Percentiles rank a stretch among this genome's conserved stretches.
These are phyloP conservation scores for Coracopsis vasa DNA, from an alignment of 2,113 vertebrate species.

Conservation along the genomic window DNA sequence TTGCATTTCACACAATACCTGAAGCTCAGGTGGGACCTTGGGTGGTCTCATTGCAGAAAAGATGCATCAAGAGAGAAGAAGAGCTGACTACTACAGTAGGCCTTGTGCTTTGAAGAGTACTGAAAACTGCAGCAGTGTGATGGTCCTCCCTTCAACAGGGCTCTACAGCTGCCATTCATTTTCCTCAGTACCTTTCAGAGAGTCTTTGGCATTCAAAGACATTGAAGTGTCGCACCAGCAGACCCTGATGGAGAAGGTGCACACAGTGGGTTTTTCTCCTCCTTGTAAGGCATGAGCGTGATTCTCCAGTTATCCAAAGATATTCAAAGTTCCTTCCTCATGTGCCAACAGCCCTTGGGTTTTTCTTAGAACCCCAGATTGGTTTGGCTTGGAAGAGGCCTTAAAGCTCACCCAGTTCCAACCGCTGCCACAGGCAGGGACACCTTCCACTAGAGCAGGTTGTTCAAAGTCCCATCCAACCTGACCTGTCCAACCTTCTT, in stretches of 20 bases:
- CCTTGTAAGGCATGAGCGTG: background rate
- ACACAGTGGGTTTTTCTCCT: background rate
- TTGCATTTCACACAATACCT: background rate
- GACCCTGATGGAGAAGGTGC: background rate
- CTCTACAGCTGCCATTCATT: background rate
- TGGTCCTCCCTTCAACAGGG: background rate
- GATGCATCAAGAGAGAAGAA: background rate
- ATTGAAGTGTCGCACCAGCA: background rate
- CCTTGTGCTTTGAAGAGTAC: background rate
- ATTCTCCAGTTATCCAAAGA: background rate
- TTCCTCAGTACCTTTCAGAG: background rate
- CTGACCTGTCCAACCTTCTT: background rate
- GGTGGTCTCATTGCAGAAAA: background rate
- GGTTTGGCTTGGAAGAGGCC: background rate
- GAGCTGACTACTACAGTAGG: background rate
- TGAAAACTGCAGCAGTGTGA: accelerated
- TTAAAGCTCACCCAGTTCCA: background rate
- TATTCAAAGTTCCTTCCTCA: accelerated
- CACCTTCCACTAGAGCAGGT: background rate
- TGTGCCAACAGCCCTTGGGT: background rate
- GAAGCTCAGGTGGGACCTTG: background rate
- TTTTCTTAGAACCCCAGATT: background rate
- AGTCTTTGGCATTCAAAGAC: background rate
- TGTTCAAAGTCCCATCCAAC: background rate
- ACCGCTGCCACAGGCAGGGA: background rate